A percentile compares a stretch with the other conserved stretches of the same genome.
Conservation (phyloP, 2,797 vertebrate species). For the Xenops minutus region DNA sequence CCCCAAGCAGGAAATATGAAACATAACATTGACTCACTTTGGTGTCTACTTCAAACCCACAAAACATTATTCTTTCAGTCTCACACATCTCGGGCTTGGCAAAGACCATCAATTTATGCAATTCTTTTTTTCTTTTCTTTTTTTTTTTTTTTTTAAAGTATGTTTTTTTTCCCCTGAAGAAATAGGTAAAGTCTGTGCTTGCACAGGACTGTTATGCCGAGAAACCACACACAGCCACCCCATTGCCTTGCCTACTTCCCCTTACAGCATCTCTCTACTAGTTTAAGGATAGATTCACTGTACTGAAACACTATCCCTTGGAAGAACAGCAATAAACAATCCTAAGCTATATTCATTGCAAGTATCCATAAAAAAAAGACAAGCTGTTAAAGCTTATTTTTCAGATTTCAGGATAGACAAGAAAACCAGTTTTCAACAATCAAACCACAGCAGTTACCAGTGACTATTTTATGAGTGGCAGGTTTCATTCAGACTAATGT, state of each 20-base stretch:
- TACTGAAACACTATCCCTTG: not conserved
- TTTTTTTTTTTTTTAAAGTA: not conserved
- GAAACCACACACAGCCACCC: not conserved
- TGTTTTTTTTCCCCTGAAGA: not conserved
- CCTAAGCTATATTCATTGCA: not conserved
- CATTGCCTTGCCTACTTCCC: not conserved
- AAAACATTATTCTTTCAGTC: not conserved
- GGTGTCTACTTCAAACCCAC: conserved; percentile 30
- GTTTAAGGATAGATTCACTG: not conserved
- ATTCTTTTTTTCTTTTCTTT: not conserved
- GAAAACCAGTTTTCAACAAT: not conserved
- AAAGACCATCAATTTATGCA: not conserved
- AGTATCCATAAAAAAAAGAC: not conserved
- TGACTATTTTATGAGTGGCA: not conserved
- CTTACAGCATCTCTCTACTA: not conserved
- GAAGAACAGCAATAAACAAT: not conserved
- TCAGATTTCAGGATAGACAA: not conserved
- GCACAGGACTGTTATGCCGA: not conserved
- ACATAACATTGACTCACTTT: conserved; percentile 7
- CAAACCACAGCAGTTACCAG: not conserved
- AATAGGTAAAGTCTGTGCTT: not conserved
- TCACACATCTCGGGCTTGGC: not conserved
- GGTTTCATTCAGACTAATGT: not conserved
- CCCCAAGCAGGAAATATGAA: conserved; percentile 16
- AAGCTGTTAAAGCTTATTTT: not conserved